phyloP scores from a whole-genome alignment of 2,888 invertebrate species.

The Hirtodrosophila trivittata region DNA sequence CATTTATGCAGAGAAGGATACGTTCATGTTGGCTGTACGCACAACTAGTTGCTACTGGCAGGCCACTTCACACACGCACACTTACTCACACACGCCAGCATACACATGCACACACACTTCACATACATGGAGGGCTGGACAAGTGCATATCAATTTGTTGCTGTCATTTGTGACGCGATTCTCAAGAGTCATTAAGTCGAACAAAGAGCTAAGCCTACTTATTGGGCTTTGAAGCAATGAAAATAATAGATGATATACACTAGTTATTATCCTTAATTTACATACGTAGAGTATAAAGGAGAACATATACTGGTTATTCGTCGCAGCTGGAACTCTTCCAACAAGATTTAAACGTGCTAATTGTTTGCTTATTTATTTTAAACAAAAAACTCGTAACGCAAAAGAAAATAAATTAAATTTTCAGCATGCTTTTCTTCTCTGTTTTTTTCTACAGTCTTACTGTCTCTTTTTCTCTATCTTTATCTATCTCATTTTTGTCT shows the following conservation, averaged over 20 bases:
- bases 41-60: conserved; percentile 34
- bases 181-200: conserved; percentile 22
- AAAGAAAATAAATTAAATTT: conserved; percentile 54
- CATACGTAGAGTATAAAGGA: background rate
- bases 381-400: conserved; percentile 34
- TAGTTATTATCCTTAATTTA: background rate
- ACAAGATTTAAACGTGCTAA: conserved; percentile 53
- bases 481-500: conserved; percentile 11
- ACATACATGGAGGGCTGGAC: conserved; percentile 20
- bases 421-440: conserved; percentile 12
- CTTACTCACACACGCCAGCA: background rate
- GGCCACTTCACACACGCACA: conserved; percentile 19
- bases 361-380: conserved; percentile 66
- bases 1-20: conserved; percentile 1
- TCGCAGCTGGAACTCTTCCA: conserved; percentile 24
- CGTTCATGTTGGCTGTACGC: conserved; percentile 25
- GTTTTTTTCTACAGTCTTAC: background rate
- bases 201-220: conserved; percentile 29
- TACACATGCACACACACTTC: background rate
- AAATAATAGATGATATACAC: background rate
- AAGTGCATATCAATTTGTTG: conserved; percentile 63
- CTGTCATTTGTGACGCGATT: conserved; percentile 50
- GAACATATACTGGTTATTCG: background rate
- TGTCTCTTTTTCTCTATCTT: conserved; percentile 5
- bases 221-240: conserved; percentile 13